These are phyloP conservation scores for Micromys minutus DNA, from an alignment of 2,113 vertebrate species.

Conservation along the genomic window DNA sequence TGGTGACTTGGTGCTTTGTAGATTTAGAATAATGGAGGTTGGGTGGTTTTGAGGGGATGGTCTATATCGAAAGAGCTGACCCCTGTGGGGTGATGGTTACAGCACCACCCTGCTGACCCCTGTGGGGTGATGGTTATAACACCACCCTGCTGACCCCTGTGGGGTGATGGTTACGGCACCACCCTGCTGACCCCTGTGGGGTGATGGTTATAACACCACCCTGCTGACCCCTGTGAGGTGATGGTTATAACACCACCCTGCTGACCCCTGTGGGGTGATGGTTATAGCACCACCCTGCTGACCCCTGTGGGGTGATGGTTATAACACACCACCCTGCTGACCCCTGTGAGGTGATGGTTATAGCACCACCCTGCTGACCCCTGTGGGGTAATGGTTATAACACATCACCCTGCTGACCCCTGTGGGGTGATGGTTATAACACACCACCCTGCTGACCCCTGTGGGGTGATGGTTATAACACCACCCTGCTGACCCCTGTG, in stretches of 20 bases:
- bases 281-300: neutral
- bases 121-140: no score
- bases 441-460: neutral
- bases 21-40: neutral
- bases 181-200: neutral
- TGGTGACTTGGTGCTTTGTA: neutral
- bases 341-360: no score
- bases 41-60: neutral
- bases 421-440: no score
- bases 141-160: neutral
- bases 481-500: no score
- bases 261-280: no score
- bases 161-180: no score
- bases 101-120: neutral
- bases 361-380: neutral
- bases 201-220: neutral
- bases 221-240: no score
- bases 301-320: no score
- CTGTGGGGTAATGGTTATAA: no score
- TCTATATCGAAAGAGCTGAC: neutral
- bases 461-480: neutral
- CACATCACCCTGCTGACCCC: neutral
- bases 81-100: no score
- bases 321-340: neutral
- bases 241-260: neutral